Evolutionary conservation across 2,888 invertebrate species (phyloP), one percentile per base, ranked within the genome.

Genomic region (Thyatira batis): DNA sequence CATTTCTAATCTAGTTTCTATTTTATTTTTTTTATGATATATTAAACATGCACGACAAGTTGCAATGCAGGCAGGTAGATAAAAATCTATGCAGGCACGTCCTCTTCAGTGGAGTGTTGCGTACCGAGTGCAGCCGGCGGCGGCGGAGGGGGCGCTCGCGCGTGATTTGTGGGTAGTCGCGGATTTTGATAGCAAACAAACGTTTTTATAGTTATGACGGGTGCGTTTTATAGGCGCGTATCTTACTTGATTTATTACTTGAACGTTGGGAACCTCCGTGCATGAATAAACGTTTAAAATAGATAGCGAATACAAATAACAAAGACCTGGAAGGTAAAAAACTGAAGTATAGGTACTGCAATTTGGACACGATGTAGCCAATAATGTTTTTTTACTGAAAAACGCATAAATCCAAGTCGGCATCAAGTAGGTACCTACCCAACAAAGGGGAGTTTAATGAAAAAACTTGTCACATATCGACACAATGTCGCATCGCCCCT

Each of bases 391-490:
- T 39, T 39, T 39, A 17, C 17, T 8, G 17, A 3, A 39, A 39
- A 17, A 39, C 39, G 39, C 5, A 17, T 39, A 39, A 39, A 39
- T 39, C 39, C 39, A 39, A 39, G 17, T 17, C 8, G 3, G 23
- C 6, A 23, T 4, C 3, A 23, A 23, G 23, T 23, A 23, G 6
- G 8, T n/a, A n/a, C n/a, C n/a, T n/a, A 50, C 48, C 54, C 51
- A 20, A 54, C 28, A 46, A 43, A 30, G 39, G 53, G 27, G 50
- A 49, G 53, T 49, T 54, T 72, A 73, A 74, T 74, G 74, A 72
- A 74, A 72, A 73, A 74, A 72, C 69, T 74, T 73, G 60, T 52
- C 60, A 50, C 55, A 49, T 45, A 44, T 20, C 53, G 44, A 44
- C 45, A 46, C 39, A 17, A 39, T 2, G 13, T 39, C 39, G 1